phyloP scores from a whole-genome alignment of 2,797 vertebrate genomes.

The Sebastes itinus region DNA sequence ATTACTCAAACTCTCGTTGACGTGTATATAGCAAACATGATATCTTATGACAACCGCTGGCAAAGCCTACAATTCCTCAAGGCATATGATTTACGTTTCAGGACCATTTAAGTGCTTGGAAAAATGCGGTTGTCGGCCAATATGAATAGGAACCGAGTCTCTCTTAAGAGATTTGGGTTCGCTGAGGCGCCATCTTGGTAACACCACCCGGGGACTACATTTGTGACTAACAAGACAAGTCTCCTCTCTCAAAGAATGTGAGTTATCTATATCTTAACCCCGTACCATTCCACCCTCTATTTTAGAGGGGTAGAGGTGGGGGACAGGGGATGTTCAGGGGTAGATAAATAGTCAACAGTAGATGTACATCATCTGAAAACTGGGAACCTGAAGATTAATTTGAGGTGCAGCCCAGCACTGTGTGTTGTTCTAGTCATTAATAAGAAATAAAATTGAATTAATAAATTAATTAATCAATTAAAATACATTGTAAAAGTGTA shows the following conservation, averaged over 20 bases:
- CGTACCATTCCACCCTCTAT: too few species aligned
- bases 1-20: conserved; percentile 67
- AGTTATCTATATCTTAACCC: neutral
- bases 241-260: conserved; percentile 17
- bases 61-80: conserved; percentile 55
- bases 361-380: neutral
- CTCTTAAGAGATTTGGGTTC: conserved; percentile 37
- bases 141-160: conserved; percentile 51
- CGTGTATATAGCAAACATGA: conserved; percentile 68
- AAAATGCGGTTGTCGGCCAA: conserved; percentile 59
- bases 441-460: neutral
- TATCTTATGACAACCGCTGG: conserved; percentile 69
- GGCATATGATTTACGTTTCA: conserved; percentile 63
- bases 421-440: neutral
- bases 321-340: too few species aligned
- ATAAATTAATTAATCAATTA: too few species aligned
- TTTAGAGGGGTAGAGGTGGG: too few species aligned
- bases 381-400: neutral
- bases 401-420: neutral
- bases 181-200: conserved; percentile 45
- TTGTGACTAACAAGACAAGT: conserved; percentile 37
- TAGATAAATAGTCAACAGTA: neutral
- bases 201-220: conserved; percentile 25
- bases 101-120: conserved; percentile 48
- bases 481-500: too few species aligned